Evolutionary conservation across 2,888 invertebrate genomes (phyloP), one percentile per base, ranked within the genome.

Genomic region (Myathropa florea): DNA sequence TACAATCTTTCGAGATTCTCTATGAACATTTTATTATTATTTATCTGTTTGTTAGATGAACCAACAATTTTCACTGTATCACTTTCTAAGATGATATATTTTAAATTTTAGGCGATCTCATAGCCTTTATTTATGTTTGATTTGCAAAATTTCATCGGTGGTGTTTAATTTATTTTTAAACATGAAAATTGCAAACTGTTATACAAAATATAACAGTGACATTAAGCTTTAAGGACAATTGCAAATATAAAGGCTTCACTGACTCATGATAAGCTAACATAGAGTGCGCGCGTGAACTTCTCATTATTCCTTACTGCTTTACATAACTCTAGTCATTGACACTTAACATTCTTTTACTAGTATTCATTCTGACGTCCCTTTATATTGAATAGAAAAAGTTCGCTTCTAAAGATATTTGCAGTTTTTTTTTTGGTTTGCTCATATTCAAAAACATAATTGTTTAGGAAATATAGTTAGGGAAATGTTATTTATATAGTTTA

Each of bases 281-380:
- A 63, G 68, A 73, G 78, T 78, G 78, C 77, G 82, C 77, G 82
- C 82, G 83, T 60, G 61, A 73, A 78, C 78, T 63, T 53, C 18
- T 57, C 14, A 24, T 57, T 24, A 26, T 23, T 61, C 23, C 39
- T 46, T 39, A 60, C 65, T 79, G 73, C 73, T 86, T 79, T 79
- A 86, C 86, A 86, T 86, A 83, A 86, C 86, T 75, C 36, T 71
- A 79, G 59, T 75, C 70, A 68, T 78, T 86, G 83, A 86, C 86
- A 81, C 73, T 75, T 46, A 73, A 85, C 82, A 85, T 85, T 85
- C 85, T 85, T 73, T 73, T 73, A 82, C 85, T 82, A 67, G 71
- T 82, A 78, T 70, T 67, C 60, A 64, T 68, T 85, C 77, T 82
- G 72, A 77, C 85, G 72, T 82, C 57, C 82, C 57, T 77, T 72